Base-by-base conservation (phyloP, 2,888 invertebrate species). In the Carcina quercana region DNA sequence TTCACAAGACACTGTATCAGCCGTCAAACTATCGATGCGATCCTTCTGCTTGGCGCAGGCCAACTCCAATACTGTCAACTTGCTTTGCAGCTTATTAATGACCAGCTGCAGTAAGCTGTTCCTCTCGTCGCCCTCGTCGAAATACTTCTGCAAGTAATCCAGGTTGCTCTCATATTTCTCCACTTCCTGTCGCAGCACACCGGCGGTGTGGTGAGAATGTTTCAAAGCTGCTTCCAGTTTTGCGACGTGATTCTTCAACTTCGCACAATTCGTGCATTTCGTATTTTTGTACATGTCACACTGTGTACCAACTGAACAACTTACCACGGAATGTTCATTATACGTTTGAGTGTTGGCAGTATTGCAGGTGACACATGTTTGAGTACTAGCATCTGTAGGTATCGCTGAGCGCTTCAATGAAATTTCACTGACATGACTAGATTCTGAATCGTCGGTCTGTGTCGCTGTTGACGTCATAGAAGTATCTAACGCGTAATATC, bases 91-190 rank as follows among this genome's bases (percentile, higher is more conserved):
- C 30, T 44, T 47, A 10, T 60, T 50, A 1, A 74, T 47, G 7
- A 67, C 43, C 2, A 42, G 33, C 43, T 65, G 53, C 11, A 74
- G 45, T 3, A 51, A 37, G 4, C 36, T 37, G 42, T 79, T 79
- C 31, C 51, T 62, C 2, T 54, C 49, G 3, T 63, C 59, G 0
- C 63, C 69, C 35, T 72, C 66, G 2, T 54, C 51, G 1, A 71
- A 44, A 26, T 59, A 38, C 3, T 42, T 60, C 34, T 73, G 60
- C 8, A 82, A 49, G 3, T 50, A 20, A 26, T 51, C 43, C 34
- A 80, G 47, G 37, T 73, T 73, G 1, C 59, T 43, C 29, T 78
- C 79, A 31, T 71, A 79, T 14, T 39, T 49, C 1, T 50, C 47
- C 13, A 82, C 40, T 37, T 69, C 66, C 2, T 21, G 15, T 45